Evolutionary conservation across 2,888 invertebrate species (phyloP), one percentile per base, ranked within the genome.

Genomic region (Lithophane socia): DNA sequence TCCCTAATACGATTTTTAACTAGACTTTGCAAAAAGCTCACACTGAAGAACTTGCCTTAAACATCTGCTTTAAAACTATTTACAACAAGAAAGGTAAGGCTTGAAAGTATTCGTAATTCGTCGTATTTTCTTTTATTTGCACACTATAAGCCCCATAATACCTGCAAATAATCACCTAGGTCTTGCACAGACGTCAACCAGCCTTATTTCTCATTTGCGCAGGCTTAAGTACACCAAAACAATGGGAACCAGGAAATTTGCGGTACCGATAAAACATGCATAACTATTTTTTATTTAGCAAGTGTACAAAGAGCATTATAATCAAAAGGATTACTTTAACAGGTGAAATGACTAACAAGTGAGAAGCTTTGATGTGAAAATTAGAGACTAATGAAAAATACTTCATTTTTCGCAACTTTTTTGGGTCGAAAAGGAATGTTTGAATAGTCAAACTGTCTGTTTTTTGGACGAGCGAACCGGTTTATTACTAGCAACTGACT

Each of bases 401-500:
- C 52, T 68, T 65, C n/a, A 16, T 72, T 79, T 77, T 24, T 18
- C 18, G 9, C 37, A 13, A 37, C 44, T 9, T 61, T 63, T 71
- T 78, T 49, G 44, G 21, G 2, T 16, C 7, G 18, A 77, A 81
- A 80, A 44, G 24, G 73, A 66, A 75, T 86, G 76, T 83, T 85
- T 87, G 80, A 87, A 88, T 87, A 86, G 85, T 80, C 70, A 67
- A 84, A 37, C 37, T 37, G 79, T 63, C 77, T 68, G 83, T 74
- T 86, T 89, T 88, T 87, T 83, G 84, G 85, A 68, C 60, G 82
- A 73, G 60, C 76, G 81, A 79, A 84, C 82, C 81, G 78, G 88
- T 89, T 90, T 91, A 90, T 90, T 90, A 88, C 90, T 81, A 65
- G 77, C 77, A 73, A 79, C 85, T 80, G 85, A 74, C 73, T 79